Evolutionary conservation across 2,113 vertebrate species (phyloP).

Genomic region (Coracopsis vasa): DNA sequence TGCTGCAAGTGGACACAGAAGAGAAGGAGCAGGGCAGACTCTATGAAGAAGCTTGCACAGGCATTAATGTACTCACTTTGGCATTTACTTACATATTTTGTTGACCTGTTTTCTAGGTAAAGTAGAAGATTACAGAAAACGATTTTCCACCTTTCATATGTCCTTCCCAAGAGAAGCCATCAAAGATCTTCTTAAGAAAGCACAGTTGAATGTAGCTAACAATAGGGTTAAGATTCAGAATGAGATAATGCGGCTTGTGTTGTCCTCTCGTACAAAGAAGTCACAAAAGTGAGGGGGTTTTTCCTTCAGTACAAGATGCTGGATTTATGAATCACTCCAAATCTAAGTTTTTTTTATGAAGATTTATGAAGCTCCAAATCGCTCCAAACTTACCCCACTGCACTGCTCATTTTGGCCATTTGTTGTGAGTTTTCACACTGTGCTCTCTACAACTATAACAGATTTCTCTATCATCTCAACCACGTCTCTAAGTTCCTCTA

Average conservation of each 20-base stretch:
- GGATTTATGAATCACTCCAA: neutral
- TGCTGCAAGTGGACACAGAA: neutral
- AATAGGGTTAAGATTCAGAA: neutral
- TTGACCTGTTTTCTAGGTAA: neutral
- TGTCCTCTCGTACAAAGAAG: neutral
- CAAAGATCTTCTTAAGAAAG: neutral
- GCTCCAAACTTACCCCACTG: neutral
- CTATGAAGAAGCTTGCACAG: neutral
- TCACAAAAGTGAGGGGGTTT: neutral
- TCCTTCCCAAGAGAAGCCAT: neutral
- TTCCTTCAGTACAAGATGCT: neutral
- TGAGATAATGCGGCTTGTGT: neutral
- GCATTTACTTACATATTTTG: neutral
- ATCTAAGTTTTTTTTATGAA: neutral
- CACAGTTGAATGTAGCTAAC: neutral
- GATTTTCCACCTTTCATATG: neutral
- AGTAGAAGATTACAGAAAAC: neutral
- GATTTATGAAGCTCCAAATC: neutral
- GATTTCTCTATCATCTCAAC: neutral
- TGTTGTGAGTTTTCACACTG: neutral
- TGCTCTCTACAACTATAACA: neutral
- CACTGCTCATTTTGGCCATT: neutral
- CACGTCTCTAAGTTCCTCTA: neutral
- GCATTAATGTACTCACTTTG: neutral
- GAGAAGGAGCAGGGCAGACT: neutral